These are phyloP conservation scores for Ptychoptera contaminata DNA, from an alignment of 2,888 invertebrate species.

Conservation along the genomic window DNA sequence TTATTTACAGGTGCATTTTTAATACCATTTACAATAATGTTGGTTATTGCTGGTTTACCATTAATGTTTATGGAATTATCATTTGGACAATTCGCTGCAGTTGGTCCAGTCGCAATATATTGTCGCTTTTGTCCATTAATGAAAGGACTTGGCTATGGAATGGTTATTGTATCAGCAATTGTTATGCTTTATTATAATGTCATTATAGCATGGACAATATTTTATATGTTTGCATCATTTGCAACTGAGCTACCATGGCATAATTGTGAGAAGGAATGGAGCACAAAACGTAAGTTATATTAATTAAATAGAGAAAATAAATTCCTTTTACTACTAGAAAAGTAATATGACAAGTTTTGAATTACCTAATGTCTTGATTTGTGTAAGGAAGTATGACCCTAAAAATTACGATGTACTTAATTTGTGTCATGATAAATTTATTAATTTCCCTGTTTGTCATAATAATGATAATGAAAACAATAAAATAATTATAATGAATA, in stretches of 20 bases:
- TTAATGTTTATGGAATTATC: slow-evolving; percentile 76
- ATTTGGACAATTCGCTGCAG: slow-evolving; percentile 66
- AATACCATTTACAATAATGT: slow-evolving; percentile 68
- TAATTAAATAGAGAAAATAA: background rate
- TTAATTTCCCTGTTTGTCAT: too few species aligned
- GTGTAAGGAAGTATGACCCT: too few species aligned
- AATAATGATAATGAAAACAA: too few species aligned
- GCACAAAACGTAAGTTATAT: slow-evolving; percentile 40
- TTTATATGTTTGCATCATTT: slow-evolving; percentile 56
- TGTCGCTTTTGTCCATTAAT: slow-evolving; percentile 55
- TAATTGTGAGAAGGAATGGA: slow-evolving; percentile 54
- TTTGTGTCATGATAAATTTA: too few species aligned
- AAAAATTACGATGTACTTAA: too few species aligned
- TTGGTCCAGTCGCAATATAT: slow-evolving; percentile 66
- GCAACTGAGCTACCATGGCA: slow-evolving; percentile 53
- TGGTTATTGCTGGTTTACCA: slow-evolving; percentile 63
- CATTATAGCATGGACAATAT: slow-evolving; percentile 64
- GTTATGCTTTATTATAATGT: slow-evolving; percentile 64
- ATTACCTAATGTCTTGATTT: too few species aligned
- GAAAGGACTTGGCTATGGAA: slow-evolving; percentile 55
- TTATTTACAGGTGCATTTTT: slow-evolving; percentile 56
- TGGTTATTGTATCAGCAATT: slow-evolving; percentile 59
- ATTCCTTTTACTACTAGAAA: too few species aligned
- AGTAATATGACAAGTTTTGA: too few species aligned
- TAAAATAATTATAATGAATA: too few species aligned